Evolutionary conservation across 2,888 invertebrate species (phyloP).

Genomic region (Dryobota labecula): DNA sequence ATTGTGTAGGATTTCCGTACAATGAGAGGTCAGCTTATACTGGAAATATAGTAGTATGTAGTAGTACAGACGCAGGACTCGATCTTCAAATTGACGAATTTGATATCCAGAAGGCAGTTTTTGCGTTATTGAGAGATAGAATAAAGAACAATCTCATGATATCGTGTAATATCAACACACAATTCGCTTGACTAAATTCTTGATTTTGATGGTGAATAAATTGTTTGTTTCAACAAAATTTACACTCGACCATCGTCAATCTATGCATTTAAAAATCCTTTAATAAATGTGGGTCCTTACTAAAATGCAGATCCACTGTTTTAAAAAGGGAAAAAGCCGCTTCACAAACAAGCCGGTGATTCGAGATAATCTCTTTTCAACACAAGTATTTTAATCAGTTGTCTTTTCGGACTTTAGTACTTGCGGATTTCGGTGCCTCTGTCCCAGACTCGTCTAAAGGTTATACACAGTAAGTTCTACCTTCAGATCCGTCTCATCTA

Average conservation of each 20-base stretch:
- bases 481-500: neutral
- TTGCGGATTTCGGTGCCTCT: neutral
- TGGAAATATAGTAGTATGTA: no score
- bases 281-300: neutral
- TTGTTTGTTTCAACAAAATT: neutral
- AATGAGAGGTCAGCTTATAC: no score
- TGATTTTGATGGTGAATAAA: neutral
- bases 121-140: neutral
- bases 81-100: neutral
- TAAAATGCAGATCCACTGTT: neutral
- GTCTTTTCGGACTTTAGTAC: neutral
- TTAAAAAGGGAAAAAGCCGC: neutral
- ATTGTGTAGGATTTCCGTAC: no score
- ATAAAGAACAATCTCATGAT: neutral
- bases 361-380: neutral
- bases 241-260: neutral
- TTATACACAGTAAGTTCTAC: neutral
- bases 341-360: neutral
- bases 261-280: neutral
- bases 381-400: neutral
- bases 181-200: neutral
- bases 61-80: neutral
- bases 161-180: neutral
- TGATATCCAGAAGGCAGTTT: neutral
- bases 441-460: neutral